Conservation (phyloP, 2,113 vertebrate genomes). For the Chauna torquata region DNA sequence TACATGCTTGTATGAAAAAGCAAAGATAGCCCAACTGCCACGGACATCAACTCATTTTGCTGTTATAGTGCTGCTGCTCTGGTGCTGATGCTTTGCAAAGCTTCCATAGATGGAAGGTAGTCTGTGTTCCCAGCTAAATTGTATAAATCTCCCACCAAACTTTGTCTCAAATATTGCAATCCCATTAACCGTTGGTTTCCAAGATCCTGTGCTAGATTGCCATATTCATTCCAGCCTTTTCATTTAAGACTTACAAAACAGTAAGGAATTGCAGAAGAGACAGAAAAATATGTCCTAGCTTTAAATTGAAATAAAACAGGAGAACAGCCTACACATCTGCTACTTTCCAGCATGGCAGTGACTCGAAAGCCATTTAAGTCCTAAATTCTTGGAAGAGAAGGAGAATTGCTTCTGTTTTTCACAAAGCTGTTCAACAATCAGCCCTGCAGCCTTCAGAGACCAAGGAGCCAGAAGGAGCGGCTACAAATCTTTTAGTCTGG, state of each 20-base stretch:
- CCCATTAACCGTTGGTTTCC: not conserved
- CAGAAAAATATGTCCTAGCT: not conserved
- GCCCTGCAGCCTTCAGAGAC: not conserved
- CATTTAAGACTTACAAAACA: not conserved
- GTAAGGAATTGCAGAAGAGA: not conserved
- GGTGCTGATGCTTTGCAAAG: not conserved
- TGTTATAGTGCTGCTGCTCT: not conserved
- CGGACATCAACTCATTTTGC: not conserved
- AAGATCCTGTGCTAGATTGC: not conserved
- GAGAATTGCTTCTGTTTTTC: not conserved
- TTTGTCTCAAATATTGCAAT: not conserved
- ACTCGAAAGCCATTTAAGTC: not conserved
- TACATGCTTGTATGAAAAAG: no score
- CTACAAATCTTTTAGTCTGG: not conserved
- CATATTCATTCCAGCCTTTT: not conserved
- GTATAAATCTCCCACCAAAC: not conserved
- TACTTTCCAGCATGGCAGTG: not conserved
- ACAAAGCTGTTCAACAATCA: not conserved
- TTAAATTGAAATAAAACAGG: not conserved
- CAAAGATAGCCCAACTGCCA: not conserved
- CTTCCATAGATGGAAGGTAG: fast-evolving
- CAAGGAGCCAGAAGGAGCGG: not conserved
- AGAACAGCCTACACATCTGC: not conserved
- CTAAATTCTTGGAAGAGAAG: not conserved
- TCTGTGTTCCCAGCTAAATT: not conserved